Conservation (phyloP, 92 coral and sea anemone species). For the Pocillopora meandrina region DNA sequence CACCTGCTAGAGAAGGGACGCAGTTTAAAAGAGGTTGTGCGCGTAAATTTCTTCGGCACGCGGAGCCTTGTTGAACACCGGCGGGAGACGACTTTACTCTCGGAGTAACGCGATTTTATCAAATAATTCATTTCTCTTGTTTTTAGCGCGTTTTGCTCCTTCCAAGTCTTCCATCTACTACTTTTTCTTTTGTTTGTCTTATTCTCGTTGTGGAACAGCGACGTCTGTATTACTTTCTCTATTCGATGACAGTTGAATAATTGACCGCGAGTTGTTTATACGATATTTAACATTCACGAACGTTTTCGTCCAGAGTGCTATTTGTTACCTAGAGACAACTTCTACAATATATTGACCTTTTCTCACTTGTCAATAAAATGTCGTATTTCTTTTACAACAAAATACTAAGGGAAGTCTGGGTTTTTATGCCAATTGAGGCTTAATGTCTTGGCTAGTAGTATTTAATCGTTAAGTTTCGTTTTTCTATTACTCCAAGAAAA, state of each 20-base stretch:
- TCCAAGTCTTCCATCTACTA: neutral
- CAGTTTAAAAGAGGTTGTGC: neutral
- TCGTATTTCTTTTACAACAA: neutral
- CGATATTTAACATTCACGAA: neutral
- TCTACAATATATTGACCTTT: neutral
- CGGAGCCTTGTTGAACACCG: too few species aligned
- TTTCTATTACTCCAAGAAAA: neutral
- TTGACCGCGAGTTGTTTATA: neutral
- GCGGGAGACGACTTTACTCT: conserved; percentile 1
- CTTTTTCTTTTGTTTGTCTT: neutral
- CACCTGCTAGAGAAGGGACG: conserved; percentile 15
- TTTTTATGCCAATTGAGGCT: neutral
- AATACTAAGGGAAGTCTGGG: neutral
- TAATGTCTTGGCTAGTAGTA: too few species aligned
- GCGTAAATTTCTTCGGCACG: neutral
- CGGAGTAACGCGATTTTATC: neutral
- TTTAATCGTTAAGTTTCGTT: neutral
- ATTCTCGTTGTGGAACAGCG: neutral
- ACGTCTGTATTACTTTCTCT: neutral
- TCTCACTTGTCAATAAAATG: neutral
- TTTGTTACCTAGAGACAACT: neutral
- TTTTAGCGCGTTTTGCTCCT: neutral
- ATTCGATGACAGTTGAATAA: neutral
- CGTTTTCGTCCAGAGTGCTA: neutral
- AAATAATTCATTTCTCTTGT: neutral